Conservation (phyloP, 2,888 invertebrate species). For the Luffia ferchaultella region DNA sequence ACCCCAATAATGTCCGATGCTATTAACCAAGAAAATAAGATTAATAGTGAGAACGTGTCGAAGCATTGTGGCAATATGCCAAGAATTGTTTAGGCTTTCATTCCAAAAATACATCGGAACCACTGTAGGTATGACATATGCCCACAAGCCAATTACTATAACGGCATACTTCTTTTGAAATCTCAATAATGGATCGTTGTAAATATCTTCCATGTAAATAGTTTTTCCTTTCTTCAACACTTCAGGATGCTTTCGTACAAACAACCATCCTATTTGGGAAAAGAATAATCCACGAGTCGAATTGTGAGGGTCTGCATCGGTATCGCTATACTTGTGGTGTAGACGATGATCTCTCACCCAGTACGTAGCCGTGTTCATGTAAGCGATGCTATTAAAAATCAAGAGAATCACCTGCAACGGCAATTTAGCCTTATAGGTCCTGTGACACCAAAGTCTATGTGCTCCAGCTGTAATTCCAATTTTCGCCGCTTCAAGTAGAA, state of each 20-base stretch:
- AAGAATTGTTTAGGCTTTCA: constrained; percentile 8
- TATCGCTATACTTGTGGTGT: constrained; percentile 9
- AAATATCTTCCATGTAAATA: constrained; percentile 10
- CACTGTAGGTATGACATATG: constrained; percentile 9
- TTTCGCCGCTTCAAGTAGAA: constrained; percentile 11
- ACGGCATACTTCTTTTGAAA: constrained; percentile 10
- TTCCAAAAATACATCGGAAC: constrained; percentile 10
- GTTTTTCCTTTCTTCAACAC: constrained; percentile 10
- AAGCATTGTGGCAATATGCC: constrained; percentile 10
- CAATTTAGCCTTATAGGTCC: constrained; percentile 61
- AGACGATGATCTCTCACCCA: constrained; percentile 11
- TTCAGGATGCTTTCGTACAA: constrained; percentile 9
- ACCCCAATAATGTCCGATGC: constrained; percentile 8
- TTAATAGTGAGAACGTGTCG: constrained; percentile 10
- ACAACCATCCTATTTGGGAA: constrained; percentile 10
- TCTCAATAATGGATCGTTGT: constrained; percentile 5
- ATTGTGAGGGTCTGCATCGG: constrained; percentile 10
- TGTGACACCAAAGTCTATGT: constrained; percentile 65
- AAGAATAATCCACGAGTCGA: constrained; percentile 8
- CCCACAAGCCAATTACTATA: constrained; percentile 10
- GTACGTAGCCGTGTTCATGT: constrained; percentile 11
- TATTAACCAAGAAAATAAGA: constrained; percentile 10
- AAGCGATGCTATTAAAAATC: constrained; percentile 52
- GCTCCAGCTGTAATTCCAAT: constrained; percentile 64
- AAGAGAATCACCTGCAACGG: constrained; percentile 56